Evolutionary conservation across 2,113 vertebrate species (phyloP).

Genomic region (Notarius lentiginosus): DNA sequence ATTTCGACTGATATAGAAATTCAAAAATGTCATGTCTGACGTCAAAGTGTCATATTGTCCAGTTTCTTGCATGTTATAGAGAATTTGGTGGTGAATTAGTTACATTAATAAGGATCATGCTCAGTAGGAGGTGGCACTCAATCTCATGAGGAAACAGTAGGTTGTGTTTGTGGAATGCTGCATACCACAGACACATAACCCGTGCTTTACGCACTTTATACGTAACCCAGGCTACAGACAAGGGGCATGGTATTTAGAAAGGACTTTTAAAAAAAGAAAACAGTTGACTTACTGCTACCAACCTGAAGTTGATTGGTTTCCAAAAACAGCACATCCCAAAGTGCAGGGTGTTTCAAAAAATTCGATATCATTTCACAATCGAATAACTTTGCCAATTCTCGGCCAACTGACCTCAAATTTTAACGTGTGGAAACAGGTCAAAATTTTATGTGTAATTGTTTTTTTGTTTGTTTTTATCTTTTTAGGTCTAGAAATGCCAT

Average conservation of each 20-base stretch:
- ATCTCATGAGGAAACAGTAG: conserved; percentile 12
- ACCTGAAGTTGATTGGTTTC: not conserved
- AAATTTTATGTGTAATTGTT: no score
- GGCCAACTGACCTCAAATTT: no score
- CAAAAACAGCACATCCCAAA: not conserved
- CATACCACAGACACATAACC: not conserved
- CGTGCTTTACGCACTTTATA: not conserved
- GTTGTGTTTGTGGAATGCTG: conserved; percentile 23
- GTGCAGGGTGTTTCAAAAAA: no score
- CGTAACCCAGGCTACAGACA: conserved; percentile 5
- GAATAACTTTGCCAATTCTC: no score
- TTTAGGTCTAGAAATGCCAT: no score
- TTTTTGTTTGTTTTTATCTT: no score
- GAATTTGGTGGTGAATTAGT: not conserved
- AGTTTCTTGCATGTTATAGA: not conserved
- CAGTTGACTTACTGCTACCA: not conserved
- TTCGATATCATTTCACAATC: no score
- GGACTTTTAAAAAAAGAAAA: not conserved
- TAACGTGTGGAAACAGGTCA: no score
- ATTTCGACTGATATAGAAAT: not conserved
- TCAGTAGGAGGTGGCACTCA: conserved; percentile 26
- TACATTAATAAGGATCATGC: conserved; percentile 11
- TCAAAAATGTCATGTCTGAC: not conserved
- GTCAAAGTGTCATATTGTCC: not conserved
- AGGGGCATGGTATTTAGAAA: not conserved